Evolutionary conservation across 2,797 vertebrate genomes (phyloP), one percentile per base, ranked within the genome.

Genomic region (Clarias laeviceps): DNA sequence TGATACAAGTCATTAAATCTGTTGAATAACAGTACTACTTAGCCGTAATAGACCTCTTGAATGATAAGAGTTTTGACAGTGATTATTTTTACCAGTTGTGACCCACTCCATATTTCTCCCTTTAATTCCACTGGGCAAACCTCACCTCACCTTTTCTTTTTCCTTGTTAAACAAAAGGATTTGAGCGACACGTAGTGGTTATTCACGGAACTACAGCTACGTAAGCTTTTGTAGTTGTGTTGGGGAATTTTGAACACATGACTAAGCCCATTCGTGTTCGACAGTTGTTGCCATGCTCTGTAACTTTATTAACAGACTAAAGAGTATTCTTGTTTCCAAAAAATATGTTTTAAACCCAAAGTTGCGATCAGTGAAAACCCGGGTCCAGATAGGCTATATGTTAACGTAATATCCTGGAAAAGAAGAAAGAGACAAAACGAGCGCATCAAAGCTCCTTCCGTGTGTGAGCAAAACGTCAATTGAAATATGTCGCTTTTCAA

Each of bases 171-270:
- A 76, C n/a, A 68, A 40, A 2, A 5, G 3, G 27, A 37, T 57
- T 59, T 20, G 4, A 61, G 85, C 80, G 85, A 70, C 72, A 69
- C 73, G 1, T 37, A 34, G 80, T 83, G 85, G 85, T 40, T 20
- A 34, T 50, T n/a, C 56, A 22, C 9, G 64, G 34, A 56, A 86
- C 32, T 82, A 54, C 72, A 78, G 17, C 7, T 82, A 2, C 12
- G 6, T 15, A 6, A 20, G 14, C 29, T 77, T 59, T 59, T 1
- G 27, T 2, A 34, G 29, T 22, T 20, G 37, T 45, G 24, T 64
- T 78, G 14, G 74, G 5, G 29, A 34, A 12, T 12, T 14, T 59
- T 59, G 24, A 57, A 54, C 50, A 54, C 50, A 54, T 54, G 14
- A 56, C 7, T 22, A 79, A 15, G 27, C 14, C 15, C 15, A 9